Evolutionary conservation across 2,797 vertebrate genomes (phyloP).

Genomic region (Chaetodon trifasciatus): DNA sequence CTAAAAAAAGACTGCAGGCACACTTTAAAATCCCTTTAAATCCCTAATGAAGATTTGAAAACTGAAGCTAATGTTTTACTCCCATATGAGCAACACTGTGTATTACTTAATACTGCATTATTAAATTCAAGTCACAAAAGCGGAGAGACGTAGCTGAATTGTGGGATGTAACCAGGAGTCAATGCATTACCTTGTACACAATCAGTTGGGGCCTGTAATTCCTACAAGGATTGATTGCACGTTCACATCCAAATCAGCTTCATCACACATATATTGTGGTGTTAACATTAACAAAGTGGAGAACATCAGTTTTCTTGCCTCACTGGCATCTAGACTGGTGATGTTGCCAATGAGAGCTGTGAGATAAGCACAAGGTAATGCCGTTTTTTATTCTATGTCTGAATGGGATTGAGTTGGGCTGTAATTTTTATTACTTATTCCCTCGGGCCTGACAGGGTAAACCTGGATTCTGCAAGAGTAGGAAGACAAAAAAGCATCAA

Average conservation of each 20-base stretch:
- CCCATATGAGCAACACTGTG: not conserved
- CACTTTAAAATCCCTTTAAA: not conserved
- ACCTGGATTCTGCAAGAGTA: conserved; percentile 31
- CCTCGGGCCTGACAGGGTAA: conserved; percentile 23
- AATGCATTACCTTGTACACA: not conserved
- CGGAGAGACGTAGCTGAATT: not conserved
- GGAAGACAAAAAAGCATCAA: not conserved
- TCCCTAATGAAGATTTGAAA: conserved; percentile 7
- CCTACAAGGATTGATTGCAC: not conserved
- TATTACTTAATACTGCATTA: not conserved
- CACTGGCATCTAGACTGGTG: not conserved
- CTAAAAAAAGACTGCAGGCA: not conserved
- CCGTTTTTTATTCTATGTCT: conserved; percentile 29
- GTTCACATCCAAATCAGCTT: conserved; percentile 22
- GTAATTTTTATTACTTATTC: conserved; percentile 39
- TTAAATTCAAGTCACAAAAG: not conserved
- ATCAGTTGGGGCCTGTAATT: not conserved
- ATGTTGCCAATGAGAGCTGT: conserved; percentile 19
- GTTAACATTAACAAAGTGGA: not conserved
- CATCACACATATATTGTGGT: conserved; percentile 1
- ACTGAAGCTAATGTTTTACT: conserved; percentile 5
- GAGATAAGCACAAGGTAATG: conserved; percentile 32
- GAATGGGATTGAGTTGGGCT: conserved; percentile 47
- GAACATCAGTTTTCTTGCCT: not conserved
- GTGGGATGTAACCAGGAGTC: not conserved